A percentile compares a stretch with the other conserved stretches of the same genome.
Evolutionary conservation across 1,140 invertebrate genomes (phyloP).

Genomic region (Acromyrmex echinatior): DNA sequence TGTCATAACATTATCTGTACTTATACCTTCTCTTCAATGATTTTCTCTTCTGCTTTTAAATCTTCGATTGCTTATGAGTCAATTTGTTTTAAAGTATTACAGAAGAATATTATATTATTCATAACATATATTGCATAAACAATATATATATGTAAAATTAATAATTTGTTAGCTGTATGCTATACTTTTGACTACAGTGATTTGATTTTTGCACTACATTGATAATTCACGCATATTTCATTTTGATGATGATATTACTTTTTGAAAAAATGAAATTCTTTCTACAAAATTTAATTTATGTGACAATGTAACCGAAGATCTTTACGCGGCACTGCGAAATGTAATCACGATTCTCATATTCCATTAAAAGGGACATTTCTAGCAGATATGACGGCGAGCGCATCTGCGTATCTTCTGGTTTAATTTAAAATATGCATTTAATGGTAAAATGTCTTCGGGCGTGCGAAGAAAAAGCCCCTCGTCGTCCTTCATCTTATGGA

Average conservation of each 20-base stretch:
- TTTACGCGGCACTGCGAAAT: constrained; percentile 25
- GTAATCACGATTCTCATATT: constrained; percentile 56
- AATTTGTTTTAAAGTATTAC: not conserved
- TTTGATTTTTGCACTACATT: constrained; percentile 1
- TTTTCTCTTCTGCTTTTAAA: not conserved
- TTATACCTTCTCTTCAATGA: not conserved
- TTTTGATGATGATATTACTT: not conserved
- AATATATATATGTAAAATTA: no score
- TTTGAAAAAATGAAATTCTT: not conserved
- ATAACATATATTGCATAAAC: no score
- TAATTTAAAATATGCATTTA: constrained; percentile 65
- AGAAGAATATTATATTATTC: no score
- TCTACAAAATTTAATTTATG: constrained; percentile 39
- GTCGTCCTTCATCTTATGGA: constrained; percentile 23
- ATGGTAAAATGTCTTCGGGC: constrained; percentile 49
- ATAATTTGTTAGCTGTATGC: not conserved
- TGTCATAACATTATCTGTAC: no score
- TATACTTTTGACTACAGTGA: not conserved
- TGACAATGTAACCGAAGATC: constrained; percentile 45
- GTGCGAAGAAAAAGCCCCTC: constrained; percentile 32
- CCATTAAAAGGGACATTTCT: constrained; percentile 48
- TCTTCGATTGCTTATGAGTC: not conserved
- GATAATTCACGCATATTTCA: not conserved
- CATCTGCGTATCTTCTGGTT: constrained; percentile 47
- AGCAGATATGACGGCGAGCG: constrained; percentile 12